Evolutionary conservation across 2,888 invertebrate species (phyloP).

Genomic region (Drosophila kambysellisi): DNA sequence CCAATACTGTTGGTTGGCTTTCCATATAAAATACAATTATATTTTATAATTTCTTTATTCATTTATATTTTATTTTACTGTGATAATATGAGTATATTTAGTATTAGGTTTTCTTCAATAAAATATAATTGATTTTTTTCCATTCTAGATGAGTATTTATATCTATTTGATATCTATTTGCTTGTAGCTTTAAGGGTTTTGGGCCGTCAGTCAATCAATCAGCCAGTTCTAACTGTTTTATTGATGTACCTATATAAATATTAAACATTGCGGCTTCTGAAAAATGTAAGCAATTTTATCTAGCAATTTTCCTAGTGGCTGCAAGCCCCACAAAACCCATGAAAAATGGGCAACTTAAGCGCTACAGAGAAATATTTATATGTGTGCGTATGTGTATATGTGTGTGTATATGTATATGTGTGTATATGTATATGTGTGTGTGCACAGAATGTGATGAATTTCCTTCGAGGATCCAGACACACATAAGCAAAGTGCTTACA

Average conservation of each 20-base stretch:
- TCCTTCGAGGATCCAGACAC: not conserved
- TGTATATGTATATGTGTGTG: no score
- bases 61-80: not conserved
- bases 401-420: no score
- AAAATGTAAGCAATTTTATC: not conserved
- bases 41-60: not conserved
- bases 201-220: not conserved
- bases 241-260: not conserved
- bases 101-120: no score
- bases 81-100: no score
- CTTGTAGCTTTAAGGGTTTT: not conserved
- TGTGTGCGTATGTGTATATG: not conserved
- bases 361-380: not conserved
- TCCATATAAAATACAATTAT: no score
- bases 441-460: not conserved
- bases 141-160: no score
- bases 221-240: not conserved
- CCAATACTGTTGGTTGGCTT: not conserved
- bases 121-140: no score
- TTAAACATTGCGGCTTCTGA: not conserved
- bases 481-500: conserved; percentile 41
- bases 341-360: not conserved
- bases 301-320: not conserved
- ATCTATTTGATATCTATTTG: not conserved
- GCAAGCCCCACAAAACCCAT: not conserved